A percentile compares a stretch with the other conserved stretches of the same genome.
phyloP scores from a whole-genome alignment of 2,797 vertebrate species.

The Syndactyla subalaris region DNA sequence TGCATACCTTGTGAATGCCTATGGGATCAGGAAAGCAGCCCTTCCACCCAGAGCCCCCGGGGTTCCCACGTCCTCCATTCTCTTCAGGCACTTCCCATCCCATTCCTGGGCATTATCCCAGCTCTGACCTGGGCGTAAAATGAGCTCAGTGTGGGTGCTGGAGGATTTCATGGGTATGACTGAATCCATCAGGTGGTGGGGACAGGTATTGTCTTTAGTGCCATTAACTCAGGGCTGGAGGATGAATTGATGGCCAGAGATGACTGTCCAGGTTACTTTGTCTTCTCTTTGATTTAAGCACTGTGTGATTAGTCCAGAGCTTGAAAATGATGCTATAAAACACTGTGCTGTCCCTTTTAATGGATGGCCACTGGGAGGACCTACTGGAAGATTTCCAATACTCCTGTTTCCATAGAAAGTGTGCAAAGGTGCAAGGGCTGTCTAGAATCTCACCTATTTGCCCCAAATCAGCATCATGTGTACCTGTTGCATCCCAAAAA shows the following conservation, averaged over 20 bases:
- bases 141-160: neutral
- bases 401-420: neutral
- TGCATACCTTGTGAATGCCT: neutral
- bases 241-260: neutral
- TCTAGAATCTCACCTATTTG: neutral
- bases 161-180: neutral
- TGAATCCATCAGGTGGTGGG: neutral
- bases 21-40: neutral
- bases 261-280: neutral
- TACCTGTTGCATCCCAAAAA: neutral
- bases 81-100: neutral
- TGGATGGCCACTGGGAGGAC: neutral
- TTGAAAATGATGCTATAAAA: neutral
- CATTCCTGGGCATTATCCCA: neutral
- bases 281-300: slow-evolving; percentile 30
- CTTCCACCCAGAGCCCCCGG: neutral
- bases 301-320: neutral
- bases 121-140: accelerated
- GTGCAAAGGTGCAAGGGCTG: neutral
- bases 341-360: neutral
- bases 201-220: neutral
- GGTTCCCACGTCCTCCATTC: neutral
- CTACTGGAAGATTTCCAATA: neutral
- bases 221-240: neutral
- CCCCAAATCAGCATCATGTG: neutral